Conservation (phyloP, 2,797 vertebrate genomes). For the Danio albolineatus region DNA sequence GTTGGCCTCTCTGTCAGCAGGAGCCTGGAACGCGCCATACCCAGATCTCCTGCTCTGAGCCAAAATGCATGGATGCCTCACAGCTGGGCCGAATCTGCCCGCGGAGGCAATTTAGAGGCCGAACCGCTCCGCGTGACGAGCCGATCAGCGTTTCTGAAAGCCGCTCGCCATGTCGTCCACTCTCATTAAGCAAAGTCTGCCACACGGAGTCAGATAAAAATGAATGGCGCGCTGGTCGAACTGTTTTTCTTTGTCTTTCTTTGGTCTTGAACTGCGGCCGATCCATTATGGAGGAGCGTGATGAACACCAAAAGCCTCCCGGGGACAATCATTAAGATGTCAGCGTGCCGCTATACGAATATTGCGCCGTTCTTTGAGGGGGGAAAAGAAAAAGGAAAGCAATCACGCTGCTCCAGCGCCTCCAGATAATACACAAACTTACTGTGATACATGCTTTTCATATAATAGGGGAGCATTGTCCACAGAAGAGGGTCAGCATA, state of each 20-base stretch:
- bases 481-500: constrained; percentile 56
- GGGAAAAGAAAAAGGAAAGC: constrained; percentile 51
- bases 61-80: constrained; percentile 45
- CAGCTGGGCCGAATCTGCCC: constrained; percentile 56
- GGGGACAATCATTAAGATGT: constrained; percentile 74
- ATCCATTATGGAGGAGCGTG: constrained; percentile 61
- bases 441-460: constrained; percentile 71
- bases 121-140: constrained; percentile 57
- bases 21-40: constrained; percentile 32
- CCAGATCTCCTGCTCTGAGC: constrained; percentile 40
- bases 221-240: constrained; percentile 6
- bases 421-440: constrained; percentile 59
- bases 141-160: constrained; percentile 61
- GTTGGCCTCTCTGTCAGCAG: constrained; percentile 58
- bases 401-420: constrained; percentile 65
- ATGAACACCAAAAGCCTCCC: constrained; percentile 65
- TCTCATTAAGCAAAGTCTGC: constrained; percentile 40
- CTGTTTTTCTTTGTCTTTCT: constrained; percentile 29
- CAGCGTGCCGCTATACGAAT: constrained; percentile 63
- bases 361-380: constrained; percentile 50
- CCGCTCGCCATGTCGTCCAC: constrained; percentile 59
- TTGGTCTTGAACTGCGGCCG: constrained; percentile 52
- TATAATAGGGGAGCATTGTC: constrained; percentile 66
- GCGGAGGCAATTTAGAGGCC: constrained; percentile 59
- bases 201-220: constrained; percentile 38